These are phyloP conservation scores for Tenthredo notha DNA, from an alignment of 2,888 invertebrate species.

Conservation along the genomic window DNA sequence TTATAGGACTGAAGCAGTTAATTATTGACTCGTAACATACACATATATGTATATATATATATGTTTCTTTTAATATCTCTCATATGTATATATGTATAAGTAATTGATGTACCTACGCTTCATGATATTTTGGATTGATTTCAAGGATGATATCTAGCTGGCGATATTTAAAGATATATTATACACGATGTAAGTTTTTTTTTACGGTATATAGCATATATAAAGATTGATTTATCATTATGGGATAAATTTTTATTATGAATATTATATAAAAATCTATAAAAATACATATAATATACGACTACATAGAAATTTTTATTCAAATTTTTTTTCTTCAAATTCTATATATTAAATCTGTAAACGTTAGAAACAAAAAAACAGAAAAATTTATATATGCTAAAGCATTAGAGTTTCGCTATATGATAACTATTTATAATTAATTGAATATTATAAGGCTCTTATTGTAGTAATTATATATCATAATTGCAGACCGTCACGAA, in stretches of 20 bases:
- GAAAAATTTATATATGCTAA: background rate
- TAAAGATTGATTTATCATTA: conserved; percentile 4
- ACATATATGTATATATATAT: background rate
- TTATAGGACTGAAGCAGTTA: background rate
- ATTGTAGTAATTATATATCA: background rate
- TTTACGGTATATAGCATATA: background rate
- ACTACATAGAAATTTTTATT: background rate
- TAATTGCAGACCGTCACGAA: background rate
- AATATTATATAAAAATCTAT: conserved; percentile 12
- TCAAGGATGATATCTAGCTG: background rate
- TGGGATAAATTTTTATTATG: background rate
- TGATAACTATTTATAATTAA: background rate
- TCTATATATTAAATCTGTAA: background rate
- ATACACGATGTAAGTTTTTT: background rate
- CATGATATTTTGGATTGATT: background rate
- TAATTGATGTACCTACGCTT: background rate
- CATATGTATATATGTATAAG: background rate
- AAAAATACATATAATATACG: background rate
- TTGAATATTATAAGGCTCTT: background rate
- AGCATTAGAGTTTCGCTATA: background rate
- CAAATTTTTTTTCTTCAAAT: no score
- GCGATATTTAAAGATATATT: background rate
- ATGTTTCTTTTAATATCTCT: background rate
- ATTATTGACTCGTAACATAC: background rate
- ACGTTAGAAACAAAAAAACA: background rate